Percentiles rank a stretch among this genome's conserved stretches.
phyloP scores from a whole-genome alignment of 2,888 invertebrate species.

The Thera britannica region DNA sequence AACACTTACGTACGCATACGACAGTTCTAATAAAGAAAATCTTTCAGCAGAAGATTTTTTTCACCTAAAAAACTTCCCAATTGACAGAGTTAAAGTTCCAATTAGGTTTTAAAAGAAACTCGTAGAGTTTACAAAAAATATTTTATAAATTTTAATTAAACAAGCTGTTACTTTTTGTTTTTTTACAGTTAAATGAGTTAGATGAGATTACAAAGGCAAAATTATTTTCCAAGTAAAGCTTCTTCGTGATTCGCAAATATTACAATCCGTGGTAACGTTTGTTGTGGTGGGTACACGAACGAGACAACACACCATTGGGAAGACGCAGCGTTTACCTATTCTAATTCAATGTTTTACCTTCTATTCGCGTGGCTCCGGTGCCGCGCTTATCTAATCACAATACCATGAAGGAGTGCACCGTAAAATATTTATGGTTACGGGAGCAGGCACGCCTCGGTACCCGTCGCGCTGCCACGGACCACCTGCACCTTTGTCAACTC shows the following conservation, averaged over 20 bases:
- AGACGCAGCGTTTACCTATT: slow-evolving; percentile 58
- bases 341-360: slow-evolving; percentile 67
- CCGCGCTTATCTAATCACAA: slow-evolving; percentile 75
- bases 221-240: slow-evolving; percentile 31
- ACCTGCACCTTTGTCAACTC: slow-evolving; percentile 52
- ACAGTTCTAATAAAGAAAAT: slow-evolving; percentile 15
- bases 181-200: not conserved
- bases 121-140: slow-evolving; percentile 4
- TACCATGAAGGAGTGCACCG: slow-evolving; percentile 74
- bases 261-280: slow-evolving; percentile 45
- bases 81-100: not conserved
- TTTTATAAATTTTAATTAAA: slow-evolving; percentile 7
- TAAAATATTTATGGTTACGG: slow-evolving; percentile 75
- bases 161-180: not conserved
- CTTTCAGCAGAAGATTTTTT: not conserved
- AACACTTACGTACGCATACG: slow-evolving; percentile 11
- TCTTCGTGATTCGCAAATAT: slow-evolving; percentile 41
- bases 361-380: slow-evolving; percentile 63
- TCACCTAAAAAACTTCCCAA: not conserved
- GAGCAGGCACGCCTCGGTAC: slow-evolving; percentile 71
- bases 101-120: slow-evolving; percentile 5
- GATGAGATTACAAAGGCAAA: slow-evolving; percentile 3
- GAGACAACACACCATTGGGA: slow-evolving; percentile 44
- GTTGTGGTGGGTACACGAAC: slow-evolving; percentile 43
- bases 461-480: slow-evolving; percentile 55